Percentiles rank a stretch among this genome's conserved stretches.
phyloP scores from a whole-genome alignment of 1,140 invertebrate species.

The Triops longicaudatus region DNA sequence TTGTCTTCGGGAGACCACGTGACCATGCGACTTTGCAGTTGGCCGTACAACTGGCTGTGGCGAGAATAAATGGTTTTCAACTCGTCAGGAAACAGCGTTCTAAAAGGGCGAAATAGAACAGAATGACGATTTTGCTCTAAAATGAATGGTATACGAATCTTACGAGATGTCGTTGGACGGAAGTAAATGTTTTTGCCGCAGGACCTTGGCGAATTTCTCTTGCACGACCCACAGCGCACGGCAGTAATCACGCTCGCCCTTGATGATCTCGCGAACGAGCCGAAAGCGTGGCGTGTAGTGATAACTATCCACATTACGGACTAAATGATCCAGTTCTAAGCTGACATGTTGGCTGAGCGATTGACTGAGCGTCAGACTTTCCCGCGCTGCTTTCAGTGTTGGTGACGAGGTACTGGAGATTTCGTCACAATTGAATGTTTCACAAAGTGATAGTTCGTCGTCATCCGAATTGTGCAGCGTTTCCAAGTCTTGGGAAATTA shows the following conservation, averaged over 20 bases:
- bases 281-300: background rate
- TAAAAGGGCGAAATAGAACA: background rate
- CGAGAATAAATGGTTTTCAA: background rate
- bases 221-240: background rate
- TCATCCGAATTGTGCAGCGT: background rate
- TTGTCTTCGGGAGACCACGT: background rate
- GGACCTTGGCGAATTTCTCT: slow-evolving; percentile 7
- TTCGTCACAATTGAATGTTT: slow-evolving; percentile 7
- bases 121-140: background rate
- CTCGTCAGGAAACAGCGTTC: background rate
- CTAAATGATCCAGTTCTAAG: background rate
- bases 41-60: background rate
- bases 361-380: background rate
- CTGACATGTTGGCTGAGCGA: background rate
- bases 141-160: background rate
- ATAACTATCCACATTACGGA: background rate
- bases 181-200: background rate
- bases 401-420: background rate
- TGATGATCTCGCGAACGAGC: background rate
- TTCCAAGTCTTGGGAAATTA: slow-evolving; percentile 1
- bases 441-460: background rate
- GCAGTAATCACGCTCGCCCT: background rate
- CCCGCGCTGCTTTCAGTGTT: background rate
- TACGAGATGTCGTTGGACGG: background rate
- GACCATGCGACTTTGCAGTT: background rate